A percentile compares a stretch with the other conserved stretches of the same genome.
These are phyloP conservation scores for Alosa alosa DNA, from an alignment of 2,113 vertebrate species.

Conservation along the genomic window DNA sequence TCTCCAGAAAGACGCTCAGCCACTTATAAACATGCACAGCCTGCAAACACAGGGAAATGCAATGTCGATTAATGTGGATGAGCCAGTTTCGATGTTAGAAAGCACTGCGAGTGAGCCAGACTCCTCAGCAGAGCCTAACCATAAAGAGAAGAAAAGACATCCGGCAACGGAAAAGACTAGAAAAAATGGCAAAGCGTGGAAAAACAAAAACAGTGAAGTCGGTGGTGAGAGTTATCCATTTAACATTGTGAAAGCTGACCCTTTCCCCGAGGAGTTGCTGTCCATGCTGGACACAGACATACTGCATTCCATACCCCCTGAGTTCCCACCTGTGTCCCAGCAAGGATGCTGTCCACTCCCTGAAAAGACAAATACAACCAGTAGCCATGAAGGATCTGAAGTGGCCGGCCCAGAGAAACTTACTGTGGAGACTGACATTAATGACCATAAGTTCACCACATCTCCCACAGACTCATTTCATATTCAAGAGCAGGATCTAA, in stretches of 20 bases:
- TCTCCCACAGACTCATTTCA: slow-evolving; percentile 10
- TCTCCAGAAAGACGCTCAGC: slow-evolving; percentile 50
- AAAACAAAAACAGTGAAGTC: slow-evolving; percentile 59
- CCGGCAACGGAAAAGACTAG: slow-evolving; percentile 56
- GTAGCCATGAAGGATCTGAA: slow-evolving; percentile 28
- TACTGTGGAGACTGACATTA: slow-evolving; percentile 35
- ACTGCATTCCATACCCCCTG: slow-evolving; percentile 60
- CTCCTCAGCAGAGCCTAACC: slow-evolving; percentile 42
- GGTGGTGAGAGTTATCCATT: slow-evolving; percentile 45
- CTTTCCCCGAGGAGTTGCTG: slow-evolving; percentile 61
- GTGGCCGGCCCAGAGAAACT: slow-evolving; percentile 43
- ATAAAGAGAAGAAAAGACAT: slow-evolving; percentile 48
- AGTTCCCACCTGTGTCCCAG: slow-evolving; percentile 60
- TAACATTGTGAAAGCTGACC: slow-evolving; percentile 35
- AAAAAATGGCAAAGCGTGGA: slow-evolving; percentile 63
- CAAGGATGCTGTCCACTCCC: slow-evolving; percentile 47
- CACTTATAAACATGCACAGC: neutral
- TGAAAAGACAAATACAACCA: slow-evolving; percentile 47
- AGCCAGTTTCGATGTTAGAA: slow-evolving; percentile 53
- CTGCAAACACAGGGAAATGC: slow-evolving; percentile 51
- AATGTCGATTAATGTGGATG: slow-evolving; percentile 39
- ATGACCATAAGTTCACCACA: slow-evolving; percentile 34
- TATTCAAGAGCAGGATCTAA: slow-evolving; percentile 11
- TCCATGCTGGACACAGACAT: slow-evolving; percentile 72
- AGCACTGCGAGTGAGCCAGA: slow-evolving; percentile 52